A percentile compares a stretch with the other conserved stretches of the same genome.
Evolutionary conservation across 2,113 vertebrate species (phyloP).

Genomic region (Motacilla tschutschensis): DNA sequence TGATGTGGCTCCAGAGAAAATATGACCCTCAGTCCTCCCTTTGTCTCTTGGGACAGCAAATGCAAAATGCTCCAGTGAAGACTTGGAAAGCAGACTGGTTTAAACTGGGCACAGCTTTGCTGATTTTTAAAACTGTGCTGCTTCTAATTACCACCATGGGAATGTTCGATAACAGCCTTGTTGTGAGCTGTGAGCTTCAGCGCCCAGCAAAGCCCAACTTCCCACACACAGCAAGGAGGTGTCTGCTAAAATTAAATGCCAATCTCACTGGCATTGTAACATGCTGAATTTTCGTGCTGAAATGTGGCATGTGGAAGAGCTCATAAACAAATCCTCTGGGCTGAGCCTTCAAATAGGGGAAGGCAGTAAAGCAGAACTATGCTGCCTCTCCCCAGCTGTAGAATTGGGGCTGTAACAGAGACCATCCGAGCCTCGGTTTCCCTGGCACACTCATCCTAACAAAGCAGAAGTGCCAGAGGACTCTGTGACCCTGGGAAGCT

Average conservation of each 20-base stretch:
- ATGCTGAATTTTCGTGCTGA: neutral
- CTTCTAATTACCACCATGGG: slow-evolving; percentile 23
- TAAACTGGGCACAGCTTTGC: neutral
- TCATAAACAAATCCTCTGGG: slow-evolving; percentile 8
- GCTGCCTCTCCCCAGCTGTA: neutral
- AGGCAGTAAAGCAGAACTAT: neutral
- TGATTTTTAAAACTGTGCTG: slow-evolving; percentile 3
- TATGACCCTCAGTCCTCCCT: neutral
- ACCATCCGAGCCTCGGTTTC: neutral
- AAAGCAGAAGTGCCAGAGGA: neutral
- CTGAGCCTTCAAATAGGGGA: neutral
- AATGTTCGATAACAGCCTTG: slow-evolving; percentile 1
- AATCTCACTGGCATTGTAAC: neutral
- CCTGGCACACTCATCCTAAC: neutral
- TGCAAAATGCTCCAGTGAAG: neutral
- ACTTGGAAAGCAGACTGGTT: neutral
- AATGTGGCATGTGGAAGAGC: neutral
- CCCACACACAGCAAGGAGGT: slow-evolving; percentile 21
- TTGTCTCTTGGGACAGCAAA: neutral
- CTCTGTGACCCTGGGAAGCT: neutral
- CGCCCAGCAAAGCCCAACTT: neutral
- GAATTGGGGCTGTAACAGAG: neutral
- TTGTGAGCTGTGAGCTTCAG: neutral
- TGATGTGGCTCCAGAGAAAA: neutral
- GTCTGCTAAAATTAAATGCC: slow-evolving; percentile 43